phyloP scores from a whole-genome alignment of 2,113 vertebrate genomes.

The Muntiacus muntjak region DNA sequence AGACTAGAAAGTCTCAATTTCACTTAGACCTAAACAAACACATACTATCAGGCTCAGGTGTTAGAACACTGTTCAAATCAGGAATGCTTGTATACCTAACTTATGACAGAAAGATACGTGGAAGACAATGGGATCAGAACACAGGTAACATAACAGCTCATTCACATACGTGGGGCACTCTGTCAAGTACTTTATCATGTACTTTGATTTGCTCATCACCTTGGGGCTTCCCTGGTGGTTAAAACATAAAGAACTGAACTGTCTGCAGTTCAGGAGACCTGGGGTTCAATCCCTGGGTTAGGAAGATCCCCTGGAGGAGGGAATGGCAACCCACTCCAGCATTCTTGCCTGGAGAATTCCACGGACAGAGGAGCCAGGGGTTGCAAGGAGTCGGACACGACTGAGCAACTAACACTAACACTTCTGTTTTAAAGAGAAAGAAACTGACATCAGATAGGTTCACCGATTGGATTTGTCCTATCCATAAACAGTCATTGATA shows the following conservation, averaged over 20 bases:
- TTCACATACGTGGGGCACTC: background rate
- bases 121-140: background rate
- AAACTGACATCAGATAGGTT: background rate
- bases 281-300: background rate
- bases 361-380: background rate
- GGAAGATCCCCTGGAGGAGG: background rate
- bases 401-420: background rate
- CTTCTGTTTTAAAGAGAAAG: background rate
- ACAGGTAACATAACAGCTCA: background rate
- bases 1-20: background rate
- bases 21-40: background rate
- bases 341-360: background rate
- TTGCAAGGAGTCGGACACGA: background rate
- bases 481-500: background rate
- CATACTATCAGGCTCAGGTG: background rate
- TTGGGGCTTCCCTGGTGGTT: background rate
- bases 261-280: background rate
- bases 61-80: background rate
- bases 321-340: background rate
- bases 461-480: background rate
- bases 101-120: background rate
- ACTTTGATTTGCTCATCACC: background rate
- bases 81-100: background rate
- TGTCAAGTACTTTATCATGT: background rate
- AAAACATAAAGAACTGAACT: background rate